Conservation (phyloP, 2,797 vertebrate species). For the Decapterus maruadsi region DNA sequence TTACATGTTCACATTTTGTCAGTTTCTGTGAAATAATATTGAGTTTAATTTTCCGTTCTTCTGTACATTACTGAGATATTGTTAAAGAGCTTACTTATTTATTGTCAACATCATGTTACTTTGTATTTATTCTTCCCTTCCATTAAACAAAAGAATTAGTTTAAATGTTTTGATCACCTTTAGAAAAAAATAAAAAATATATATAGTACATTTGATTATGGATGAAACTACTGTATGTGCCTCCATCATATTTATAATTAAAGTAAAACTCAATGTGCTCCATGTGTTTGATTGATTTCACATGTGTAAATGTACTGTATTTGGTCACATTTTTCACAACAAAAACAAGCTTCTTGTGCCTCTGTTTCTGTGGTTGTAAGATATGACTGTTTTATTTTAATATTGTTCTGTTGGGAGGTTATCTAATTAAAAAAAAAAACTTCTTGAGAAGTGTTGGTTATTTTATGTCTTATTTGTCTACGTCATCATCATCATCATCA, state of each 20-base stretch:
- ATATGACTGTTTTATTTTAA: slow-evolving; percentile 36
- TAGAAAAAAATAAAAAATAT: slow-evolving; percentile 15
- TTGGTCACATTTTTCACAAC: slow-evolving; percentile 7
- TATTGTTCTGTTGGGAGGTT: slow-evolving; percentile 24
- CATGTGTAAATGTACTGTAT: slow-evolving; percentile 21
- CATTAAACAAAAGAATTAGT: slow-evolving; percentile 2
- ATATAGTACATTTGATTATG: slow-evolving; percentile 20
- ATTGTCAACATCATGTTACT: slow-evolving; percentile 47
- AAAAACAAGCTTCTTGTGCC: slow-evolving; percentile 15
- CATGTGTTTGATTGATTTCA: slow-evolving; percentile 27
- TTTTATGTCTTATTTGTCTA: neutral
- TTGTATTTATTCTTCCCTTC: slow-evolving; percentile 62
- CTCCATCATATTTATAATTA: slow-evolving; percentile 26
- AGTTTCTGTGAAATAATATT: slow-evolving; percentile 32
- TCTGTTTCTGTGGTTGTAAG: slow-evolving; percentile 46
- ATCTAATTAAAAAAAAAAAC: slow-evolving; percentile 51
- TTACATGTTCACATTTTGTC: slow-evolving; percentile 18
- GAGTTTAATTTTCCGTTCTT: slow-evolving; percentile 36
- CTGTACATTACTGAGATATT: slow-evolving; percentile 21
- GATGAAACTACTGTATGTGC: slow-evolving; percentile 42
- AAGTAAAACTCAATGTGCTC: slow-evolving; percentile 17
- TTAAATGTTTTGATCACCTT: slow-evolving; percentile 23
- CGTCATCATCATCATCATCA: neutral
- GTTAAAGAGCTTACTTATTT: slow-evolving; percentile 45
- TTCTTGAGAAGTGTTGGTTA: slow-evolving; percentile 12